These are phyloP conservation scores for Neuroterus valhalla DNA, from an alignment of 1,140 invertebrate species.

Conservation along the genomic window DNA sequence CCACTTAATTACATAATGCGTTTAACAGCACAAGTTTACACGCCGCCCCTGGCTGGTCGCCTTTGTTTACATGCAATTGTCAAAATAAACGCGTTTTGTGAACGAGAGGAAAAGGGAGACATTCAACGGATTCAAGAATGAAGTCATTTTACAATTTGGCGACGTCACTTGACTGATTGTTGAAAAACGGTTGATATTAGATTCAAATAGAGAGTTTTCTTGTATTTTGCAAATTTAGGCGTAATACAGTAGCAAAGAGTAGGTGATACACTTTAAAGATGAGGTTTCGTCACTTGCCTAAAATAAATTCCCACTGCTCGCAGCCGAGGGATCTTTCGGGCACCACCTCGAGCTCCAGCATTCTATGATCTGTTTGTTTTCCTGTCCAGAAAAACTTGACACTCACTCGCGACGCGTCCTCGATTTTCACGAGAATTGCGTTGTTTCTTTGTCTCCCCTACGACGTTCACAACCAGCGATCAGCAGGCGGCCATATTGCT, in stretches of 20 bases:
- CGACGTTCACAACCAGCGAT: slow-evolving; percentile 60
- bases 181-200: neutral
- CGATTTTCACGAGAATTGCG: slow-evolving; percentile 67
- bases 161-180: slow-evolving; percentile 3
- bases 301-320: slow-evolving; percentile 97
- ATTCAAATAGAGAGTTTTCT: neutral
- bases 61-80: slow-evolving; percentile 69
- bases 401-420: slow-evolving; percentile 53
- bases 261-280: slow-evolving; percentile 36
- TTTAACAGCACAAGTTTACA: slow-evolving; percentile 13
- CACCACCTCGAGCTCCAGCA: slow-evolving; percentile 97
- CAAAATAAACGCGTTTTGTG: slow-evolving; percentile 53
- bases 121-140: neutral
- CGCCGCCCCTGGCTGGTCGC: slow-evolving; percentile 45
- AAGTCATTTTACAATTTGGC: slow-evolving; percentile 29
- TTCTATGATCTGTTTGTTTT: slow-evolving; percentile 70
- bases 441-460: slow-evolving; percentile 68
- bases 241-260: slow-evolving; percentile 50
- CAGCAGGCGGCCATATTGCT: slow-evolving; percentile 72
- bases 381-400: slow-evolving; percentile 40
- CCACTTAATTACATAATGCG: slow-evolving; percentile 63
- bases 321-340: slow-evolving; percentile 96
- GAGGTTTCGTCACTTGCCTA: slow-evolving; percentile 84
- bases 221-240: slow-evolving; percentile 46
- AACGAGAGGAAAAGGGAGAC: slow-evolving; percentile 10